Evolutionary conservation across 2,888 invertebrate species (phyloP).

Genomic region (Lasius fuliginosus): DNA sequence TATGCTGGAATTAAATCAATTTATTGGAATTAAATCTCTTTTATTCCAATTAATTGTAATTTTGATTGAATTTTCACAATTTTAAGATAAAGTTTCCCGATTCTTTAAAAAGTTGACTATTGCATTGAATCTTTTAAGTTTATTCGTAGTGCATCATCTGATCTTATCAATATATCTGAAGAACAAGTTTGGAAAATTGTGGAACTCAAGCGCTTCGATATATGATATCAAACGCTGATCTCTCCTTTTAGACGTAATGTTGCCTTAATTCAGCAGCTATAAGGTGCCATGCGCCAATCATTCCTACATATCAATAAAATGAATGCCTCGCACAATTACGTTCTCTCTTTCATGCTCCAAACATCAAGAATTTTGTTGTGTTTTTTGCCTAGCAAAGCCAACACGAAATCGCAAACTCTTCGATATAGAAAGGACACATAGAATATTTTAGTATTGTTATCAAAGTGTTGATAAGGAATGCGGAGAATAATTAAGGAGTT

Average conservation of each 20-base stretch:
- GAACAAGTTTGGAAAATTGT: slow-evolving; percentile 6
- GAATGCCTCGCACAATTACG: slow-evolving; percentile 27
- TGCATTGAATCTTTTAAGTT: not conserved
- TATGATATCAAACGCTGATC: not conserved
- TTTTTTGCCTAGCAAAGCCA: not conserved
- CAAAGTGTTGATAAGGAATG: not conserved
- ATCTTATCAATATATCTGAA: not conserved
- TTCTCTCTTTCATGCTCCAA: slow-evolving; percentile 28
- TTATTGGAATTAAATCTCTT: slow-evolving; percentile 6
- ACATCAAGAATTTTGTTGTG: slow-evolving; percentile 13
- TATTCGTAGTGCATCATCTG: not conserved
- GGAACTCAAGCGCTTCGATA: slow-evolving; percentile 1
- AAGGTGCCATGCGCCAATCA: not conserved
- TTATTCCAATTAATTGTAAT: slow-evolving; percentile 17
- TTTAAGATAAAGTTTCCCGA: slow-evolving; percentile 19
- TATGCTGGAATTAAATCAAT: slow-evolving; percentile 18
- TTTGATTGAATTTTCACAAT: not conserved
- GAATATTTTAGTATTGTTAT: not conserved
- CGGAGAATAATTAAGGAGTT: slow-evolving; percentile 28
- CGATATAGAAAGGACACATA: slow-evolving; percentile 5
- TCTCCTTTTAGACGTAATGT: not conserved
- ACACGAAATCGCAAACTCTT: slow-evolving; percentile 12
- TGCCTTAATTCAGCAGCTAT: slow-evolving; percentile 8
- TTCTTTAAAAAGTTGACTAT: slow-evolving; percentile 14
- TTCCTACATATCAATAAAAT: slow-evolving; percentile 26